These are phyloP conservation scores for Eulemur macaco DNA, from an alignment of 2,113 vertebrate genomes.

Conservation along the genomic window DNA sequence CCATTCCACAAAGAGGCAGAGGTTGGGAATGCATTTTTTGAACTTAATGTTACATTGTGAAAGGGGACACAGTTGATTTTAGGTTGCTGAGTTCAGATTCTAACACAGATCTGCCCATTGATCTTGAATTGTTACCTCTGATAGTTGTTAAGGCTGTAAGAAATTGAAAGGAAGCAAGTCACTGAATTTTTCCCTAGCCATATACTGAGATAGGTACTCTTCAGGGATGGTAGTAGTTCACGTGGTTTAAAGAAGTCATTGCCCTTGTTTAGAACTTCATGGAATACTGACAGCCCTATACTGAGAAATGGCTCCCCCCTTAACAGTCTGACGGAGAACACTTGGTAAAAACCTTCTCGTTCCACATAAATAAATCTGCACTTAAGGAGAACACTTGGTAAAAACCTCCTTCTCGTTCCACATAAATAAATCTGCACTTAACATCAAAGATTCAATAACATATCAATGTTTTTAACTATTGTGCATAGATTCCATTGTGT, in stretches of 20 bases:
- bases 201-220: not conserved
- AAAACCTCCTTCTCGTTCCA: not conserved
- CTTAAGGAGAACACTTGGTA: not conserved
- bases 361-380: slow-evolving; percentile 56
- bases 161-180: not conserved
- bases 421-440: slow-evolving; percentile 56
- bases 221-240: not conserved
- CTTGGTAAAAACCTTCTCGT: slow-evolving; percentile 31
- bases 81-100: not conserved
- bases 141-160: not conserved
- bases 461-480: slow-evolving; percentile 8
- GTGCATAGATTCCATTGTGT: not conserved
- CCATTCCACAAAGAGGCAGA: not conserved
- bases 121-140: not conserved
- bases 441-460: slow-evolving; percentile 36
- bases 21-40: not conserved
- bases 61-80: not conserved
- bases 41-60: not conserved
- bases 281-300: not conserved
- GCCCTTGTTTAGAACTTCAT: slow-evolving; percentile 52
- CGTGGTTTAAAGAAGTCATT: not conserved
- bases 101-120: not conserved
- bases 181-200: not conserved
- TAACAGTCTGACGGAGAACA: slow-evolving; percentile 1
- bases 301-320: slow-evolving; percentile 39